Percentiles rank a stretch among this genome's conserved stretches.
phyloP scores from a whole-genome alignment of 1,140 invertebrate species.

The Diabrotica undecimpunctata region DNA sequence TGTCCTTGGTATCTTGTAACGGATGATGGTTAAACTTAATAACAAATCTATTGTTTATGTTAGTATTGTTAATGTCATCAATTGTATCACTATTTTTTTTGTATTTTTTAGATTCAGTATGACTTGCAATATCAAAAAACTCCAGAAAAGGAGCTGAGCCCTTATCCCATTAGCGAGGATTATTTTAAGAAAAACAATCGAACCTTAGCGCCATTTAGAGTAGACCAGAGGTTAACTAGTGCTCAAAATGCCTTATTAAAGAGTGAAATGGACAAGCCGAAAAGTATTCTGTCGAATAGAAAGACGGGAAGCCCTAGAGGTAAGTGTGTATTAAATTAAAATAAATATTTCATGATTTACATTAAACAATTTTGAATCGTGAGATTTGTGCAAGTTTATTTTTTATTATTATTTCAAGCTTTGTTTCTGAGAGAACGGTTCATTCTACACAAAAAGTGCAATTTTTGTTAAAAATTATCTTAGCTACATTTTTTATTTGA shows the following conservation, averaged over 20 bases:
- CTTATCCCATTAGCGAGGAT: constrained; percentile 7
- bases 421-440: too few relatives aligned
- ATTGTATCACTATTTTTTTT: too few relatives aligned
- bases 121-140: constrained; percentile 23
- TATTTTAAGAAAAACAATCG: constrained; percentile 25
- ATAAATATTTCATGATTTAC: neutral
- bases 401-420: neutral
- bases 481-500: too few relatives aligned
- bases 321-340: constrained; percentile 29
- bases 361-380: neutral
- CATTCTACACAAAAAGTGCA: too few relatives aligned
- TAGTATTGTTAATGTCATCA: too few relatives aligned
- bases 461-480: too few relatives aligned
- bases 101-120: constrained; percentile 33
- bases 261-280: constrained; percentile 41
- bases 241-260: constrained; percentile 39
- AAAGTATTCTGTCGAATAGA: constrained; percentile 41
- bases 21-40: too few relatives aligned
- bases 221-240: constrained; percentile 39
- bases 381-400: neutral
- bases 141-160: constrained; percentile 29
- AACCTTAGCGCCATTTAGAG: constrained; percentile 17
- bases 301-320: constrained; percentile 46
- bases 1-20: too few relatives aligned
- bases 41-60: too few relatives aligned